Percentiles rank a stretch among this genome's conserved stretches.
These are phyloP conservation scores for Apogon talboti DNA, from an alignment of 2,797 vertebrate genomes.

Conservation along the genomic window DNA sequence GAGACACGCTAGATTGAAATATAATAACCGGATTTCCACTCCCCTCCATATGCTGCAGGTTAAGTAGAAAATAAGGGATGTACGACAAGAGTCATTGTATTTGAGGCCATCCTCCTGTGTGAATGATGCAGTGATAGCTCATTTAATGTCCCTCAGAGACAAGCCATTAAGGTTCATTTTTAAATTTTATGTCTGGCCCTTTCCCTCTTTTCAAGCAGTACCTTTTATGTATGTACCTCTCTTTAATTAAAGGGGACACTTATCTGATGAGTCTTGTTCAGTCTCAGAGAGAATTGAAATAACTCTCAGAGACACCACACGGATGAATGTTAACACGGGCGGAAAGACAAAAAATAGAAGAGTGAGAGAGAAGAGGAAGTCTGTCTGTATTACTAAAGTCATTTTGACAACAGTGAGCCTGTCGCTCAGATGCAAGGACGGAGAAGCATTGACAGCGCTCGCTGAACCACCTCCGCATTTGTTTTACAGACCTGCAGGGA, in stretches of 20 bases:
- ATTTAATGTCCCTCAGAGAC: constrained; percentile 37
- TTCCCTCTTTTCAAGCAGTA: constrained; percentile 31
- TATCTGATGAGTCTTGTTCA: constrained; percentile 60
- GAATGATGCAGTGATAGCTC: constrained; percentile 46
- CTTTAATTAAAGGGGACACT: constrained; percentile 60
- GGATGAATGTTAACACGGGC: constrained; percentile 43
- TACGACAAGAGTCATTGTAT: constrained; percentile 8
- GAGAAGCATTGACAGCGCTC: constrained; percentile 39
- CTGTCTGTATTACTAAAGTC: constrained; percentile 30
- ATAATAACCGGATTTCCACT: constrained; percentile 7
- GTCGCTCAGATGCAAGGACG: constrained; percentile 53
- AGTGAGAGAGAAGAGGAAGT: constrained; percentile 4
- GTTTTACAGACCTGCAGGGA: constrained; percentile 2
- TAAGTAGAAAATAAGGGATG: constrained; percentile 24
- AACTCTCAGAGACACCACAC: constrained; percentile 16
- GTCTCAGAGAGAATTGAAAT: constrained; percentile 30
- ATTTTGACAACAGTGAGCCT: constrained; percentile 52
- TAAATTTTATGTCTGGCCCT: constrained; percentile 27
- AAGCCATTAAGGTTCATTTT: constrained; percentile 29
- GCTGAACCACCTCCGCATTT: constrained; percentile 36
- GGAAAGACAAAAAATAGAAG: background rate
- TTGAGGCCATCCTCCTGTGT: constrained; percentile 28
- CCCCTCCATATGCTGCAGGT: constrained; percentile 2
- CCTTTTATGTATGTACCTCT: constrained; percentile 25
- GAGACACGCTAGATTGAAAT: background rate